Base-by-base conservation (phyloP, 2,888 invertebrate species). In the Neoitamus cyanurus region DNA sequence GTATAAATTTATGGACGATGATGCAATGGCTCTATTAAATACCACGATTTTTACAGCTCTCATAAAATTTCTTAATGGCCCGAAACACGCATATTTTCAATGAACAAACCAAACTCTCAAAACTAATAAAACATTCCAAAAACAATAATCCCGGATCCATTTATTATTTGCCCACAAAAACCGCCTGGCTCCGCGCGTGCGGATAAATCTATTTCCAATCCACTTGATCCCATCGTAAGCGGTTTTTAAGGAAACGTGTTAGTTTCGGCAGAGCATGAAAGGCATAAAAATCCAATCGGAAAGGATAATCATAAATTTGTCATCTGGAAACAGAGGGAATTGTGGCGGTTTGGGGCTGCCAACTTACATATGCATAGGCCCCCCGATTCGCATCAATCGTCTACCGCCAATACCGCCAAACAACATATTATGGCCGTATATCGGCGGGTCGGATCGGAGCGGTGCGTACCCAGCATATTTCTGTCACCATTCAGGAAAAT, bases 251-350 rank as follows among this genome's bases (percentile, higher is more conserved):
- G 82, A 58, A 69, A 69, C 42, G 69, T 68, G 68, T 69, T 73
- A 73, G 46, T 15, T 73, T 48, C 69, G 77, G 3, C 69, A 37
- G 83, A 42, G 83, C 83, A 85, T 83, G 73, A 84, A 84, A 84
- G 68, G 48, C 34, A 84, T 42, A 83, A 85, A 85, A 85, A 83
- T 83, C 83, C 77, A 85, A 85, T 85, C 83, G 85, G 83, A 85
- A 85, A 85, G 85, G 85, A 85, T 85, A 85, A 85, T 85, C 85
- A 85, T 85, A 85, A 85, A 85, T 85, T 77, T 85, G 83, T 85
- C 85, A 85, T 85, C 77, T 85, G 85, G 85, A 85, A 85, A 83
- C 83, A 83, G 30, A 73, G 73, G 31, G 34, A 48, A 72, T 34
- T 31, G 37, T 28, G 9, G 69, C 28, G 13, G 58, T 46, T 73